A percentile compares a stretch with the other conserved stretches of the same genome.
Conservation (phyloP, 2,888 invertebrate species). For the Melieria picta region DNA sequence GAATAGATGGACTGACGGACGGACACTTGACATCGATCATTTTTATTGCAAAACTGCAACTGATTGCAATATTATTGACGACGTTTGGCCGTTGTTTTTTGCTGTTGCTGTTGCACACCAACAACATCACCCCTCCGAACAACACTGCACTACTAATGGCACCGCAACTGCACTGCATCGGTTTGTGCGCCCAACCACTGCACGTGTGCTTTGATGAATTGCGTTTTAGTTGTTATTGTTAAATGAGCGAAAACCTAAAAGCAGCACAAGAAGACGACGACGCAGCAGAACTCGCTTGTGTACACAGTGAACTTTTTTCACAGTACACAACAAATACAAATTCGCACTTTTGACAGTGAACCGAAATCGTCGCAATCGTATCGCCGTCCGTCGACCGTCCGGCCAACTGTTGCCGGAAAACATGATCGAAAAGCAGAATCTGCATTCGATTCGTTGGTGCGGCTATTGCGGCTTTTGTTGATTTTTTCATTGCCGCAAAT, state of each 20-base stretch:
- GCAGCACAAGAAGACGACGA: too few relatives aligned
- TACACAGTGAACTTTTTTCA: too few relatives aligned
- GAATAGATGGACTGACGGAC: neutral
- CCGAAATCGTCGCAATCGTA: neutral
- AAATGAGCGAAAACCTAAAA: too few relatives aligned
- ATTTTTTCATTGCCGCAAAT: too few relatives aligned
- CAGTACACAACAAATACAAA: neutral
- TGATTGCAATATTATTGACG: constrained; percentile 21
- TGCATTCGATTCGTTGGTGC: neutral
- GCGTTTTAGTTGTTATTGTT: constrained; percentile 1
- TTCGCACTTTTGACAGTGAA: constrained; percentile 31
- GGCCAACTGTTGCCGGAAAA: neutral
- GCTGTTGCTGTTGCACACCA: neutral
- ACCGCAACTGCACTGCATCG: constrained; percentile 45
- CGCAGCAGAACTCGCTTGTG: too few relatives aligned
- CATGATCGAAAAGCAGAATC: neutral
- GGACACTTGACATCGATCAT: constrained; percentile 39
- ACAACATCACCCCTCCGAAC: neutral
- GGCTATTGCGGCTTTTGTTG: too few relatives aligned
- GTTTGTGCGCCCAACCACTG: constrained; percentile 38
- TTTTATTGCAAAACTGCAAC: constrained; percentile 19
- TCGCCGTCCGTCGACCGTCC: neutral
- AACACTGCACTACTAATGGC: neutral
- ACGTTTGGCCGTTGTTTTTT: too few relatives aligned
- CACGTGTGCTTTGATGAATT: constrained; percentile 26